Percentiles rank a stretch among this genome's conserved stretches.
Conservation (phyloP, 2,113 vertebrate genomes). For the Okapia johnstoni region DNA sequence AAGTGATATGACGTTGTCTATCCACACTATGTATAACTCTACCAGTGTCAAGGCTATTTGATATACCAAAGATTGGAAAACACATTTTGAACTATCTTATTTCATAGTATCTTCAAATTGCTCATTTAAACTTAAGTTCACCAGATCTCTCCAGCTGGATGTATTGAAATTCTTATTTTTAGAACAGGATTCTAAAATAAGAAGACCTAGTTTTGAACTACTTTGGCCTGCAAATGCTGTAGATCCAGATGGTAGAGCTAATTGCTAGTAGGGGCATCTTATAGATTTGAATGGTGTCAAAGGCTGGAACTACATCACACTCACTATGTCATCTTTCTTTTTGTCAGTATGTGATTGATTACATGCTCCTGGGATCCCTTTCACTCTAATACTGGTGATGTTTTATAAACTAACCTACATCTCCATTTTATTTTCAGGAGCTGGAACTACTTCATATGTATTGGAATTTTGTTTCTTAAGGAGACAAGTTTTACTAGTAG, state of each 20-base stretch:
- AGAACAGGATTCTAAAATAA: slow-evolving; percentile 58
- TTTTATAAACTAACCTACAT: neutral
- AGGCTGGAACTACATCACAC: neutral
- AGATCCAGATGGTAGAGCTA: neutral
- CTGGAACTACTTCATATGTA: neutral
- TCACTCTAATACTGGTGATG: neutral
- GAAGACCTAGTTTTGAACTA: slow-evolving; percentile 50
- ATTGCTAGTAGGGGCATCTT: neutral
- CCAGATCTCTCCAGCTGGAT: slow-evolving; percentile 36
- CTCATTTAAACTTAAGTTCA: slow-evolving; percentile 44
- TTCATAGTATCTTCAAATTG: slow-evolving; percentile 32
- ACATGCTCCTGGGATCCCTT: neutral
- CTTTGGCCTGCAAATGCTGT: neutral
- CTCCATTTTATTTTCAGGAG: neutral
- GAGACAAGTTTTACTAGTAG: neutral
- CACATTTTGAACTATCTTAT: neutral
- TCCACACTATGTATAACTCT: neutral
- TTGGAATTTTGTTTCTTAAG: neutral
- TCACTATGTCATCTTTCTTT: neutral
- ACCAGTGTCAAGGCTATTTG: neutral
- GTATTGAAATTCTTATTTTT: slow-evolving; percentile 52
- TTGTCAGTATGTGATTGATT: neutral
- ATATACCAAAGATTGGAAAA: neutral
- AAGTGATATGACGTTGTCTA: neutral
- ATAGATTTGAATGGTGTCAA: neutral